These are phyloP conservation scores for Pangasianodon gigas DNA, from an alignment of 2,113 vertebrate genomes.

Conservation along the genomic window DNA sequence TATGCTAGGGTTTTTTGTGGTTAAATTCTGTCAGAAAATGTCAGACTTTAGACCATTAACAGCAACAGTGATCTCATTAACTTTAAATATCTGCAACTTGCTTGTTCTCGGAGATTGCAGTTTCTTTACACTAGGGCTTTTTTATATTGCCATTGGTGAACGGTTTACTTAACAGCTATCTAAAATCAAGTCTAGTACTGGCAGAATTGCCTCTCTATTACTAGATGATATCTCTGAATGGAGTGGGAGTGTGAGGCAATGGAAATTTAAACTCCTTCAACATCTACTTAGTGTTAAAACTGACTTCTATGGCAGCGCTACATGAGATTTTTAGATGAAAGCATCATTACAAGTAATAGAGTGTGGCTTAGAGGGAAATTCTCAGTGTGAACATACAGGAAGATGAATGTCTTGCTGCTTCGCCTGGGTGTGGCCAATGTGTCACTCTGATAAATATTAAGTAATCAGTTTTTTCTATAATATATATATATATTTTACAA, in stretches of 20 bases:
- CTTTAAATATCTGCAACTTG: neutral
- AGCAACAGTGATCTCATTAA: neutral
- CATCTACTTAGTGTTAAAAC: neutral
- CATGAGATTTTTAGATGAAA: neutral
- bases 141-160: neutral
- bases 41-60: neutral
- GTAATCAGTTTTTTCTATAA: neutral
- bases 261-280: conserved; percentile 1
- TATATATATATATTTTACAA: too few species aligned
- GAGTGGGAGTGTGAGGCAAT: neutral
- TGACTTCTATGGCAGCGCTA: neutral
- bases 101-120: neutral
- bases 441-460: neutral
- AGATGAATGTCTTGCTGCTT: neutral
- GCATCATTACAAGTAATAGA: neutral
- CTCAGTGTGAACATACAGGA: neutral
- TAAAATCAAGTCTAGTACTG: neutral
- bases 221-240: neutral
- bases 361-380: neutral
- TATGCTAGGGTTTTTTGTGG: too few species aligned
- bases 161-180: neutral
- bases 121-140: neutral
- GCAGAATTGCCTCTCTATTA: neutral
- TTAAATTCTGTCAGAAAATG: neutral
- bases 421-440: neutral